Evolutionary conservation across 2,113 vertebrate genomes (phyloP).

Genomic region (Pomatostomus ruficeps): DNA sequence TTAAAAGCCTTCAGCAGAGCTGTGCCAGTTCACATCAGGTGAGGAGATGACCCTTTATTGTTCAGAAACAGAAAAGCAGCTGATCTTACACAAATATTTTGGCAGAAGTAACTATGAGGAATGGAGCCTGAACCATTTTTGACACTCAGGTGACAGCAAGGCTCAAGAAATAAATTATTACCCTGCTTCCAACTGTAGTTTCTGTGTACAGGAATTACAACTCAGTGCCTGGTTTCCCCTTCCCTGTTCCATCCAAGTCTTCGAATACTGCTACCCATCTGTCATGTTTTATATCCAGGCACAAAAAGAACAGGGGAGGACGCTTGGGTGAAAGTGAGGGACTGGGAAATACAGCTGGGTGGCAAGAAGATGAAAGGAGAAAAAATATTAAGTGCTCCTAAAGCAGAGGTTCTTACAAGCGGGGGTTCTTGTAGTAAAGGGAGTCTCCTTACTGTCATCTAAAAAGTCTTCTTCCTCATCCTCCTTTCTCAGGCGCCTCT

Average conservation of each 20-base stretch:
- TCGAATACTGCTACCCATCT: neutral
- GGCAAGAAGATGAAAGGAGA: constrained; percentile 64
- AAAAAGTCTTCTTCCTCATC: constrained; percentile 99
- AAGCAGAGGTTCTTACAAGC: constrained; percentile 83
- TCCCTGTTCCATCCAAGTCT: neutral
- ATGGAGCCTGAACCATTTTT: neutral
- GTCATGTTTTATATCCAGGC: neutral
- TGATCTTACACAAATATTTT: neutral
- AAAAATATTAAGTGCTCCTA: constrained; percentile 73
- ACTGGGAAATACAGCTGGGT: constrained; percentile 44
- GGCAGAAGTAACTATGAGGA: neutral
- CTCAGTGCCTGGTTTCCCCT: neutral
- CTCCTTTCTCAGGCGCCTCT: constrained; percentile 91
- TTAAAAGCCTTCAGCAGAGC: neutral
- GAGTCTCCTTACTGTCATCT: constrained; percentile 95
- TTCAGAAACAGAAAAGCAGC: neutral
- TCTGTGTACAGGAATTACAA: neutral
- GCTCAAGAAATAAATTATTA: neutral
- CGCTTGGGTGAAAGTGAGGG: neutral
- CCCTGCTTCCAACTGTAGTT: neutral
- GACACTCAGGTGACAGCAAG: neutral
- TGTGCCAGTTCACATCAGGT: neutral
- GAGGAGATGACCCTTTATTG: neutral
- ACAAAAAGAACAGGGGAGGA: neutral
- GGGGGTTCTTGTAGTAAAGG: constrained; percentile 84